Evolutionary conservation across 2,113 vertebrate genomes (phyloP), one percentile per base, ranked within the genome.

Genomic region (Natator depressus): DNA sequence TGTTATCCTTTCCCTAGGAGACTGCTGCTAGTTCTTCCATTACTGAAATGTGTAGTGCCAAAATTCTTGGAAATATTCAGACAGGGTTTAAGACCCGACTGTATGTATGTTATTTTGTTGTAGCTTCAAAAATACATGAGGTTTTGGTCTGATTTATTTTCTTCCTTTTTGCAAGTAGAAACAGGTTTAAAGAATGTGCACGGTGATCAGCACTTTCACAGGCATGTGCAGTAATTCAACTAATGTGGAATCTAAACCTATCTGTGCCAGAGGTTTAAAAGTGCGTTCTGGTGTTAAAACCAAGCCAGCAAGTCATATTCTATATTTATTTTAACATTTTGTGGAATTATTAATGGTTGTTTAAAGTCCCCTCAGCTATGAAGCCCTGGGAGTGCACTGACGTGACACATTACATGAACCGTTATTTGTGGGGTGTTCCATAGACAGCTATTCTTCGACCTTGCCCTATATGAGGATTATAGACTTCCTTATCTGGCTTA

Each of bases 401-500:
- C 50, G 5, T n/a, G 49, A 89, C 0, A 1, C 49, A 84, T 46
- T 29, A 1, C 12, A 62, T 55, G 35, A 31, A 82, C 84, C 38
- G 29, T 54, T 91, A 53, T 86, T 88, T 0, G 0, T 53, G 87
- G 82, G 90, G 50, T 62, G 95, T 97, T 92, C 91, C 57, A 12
- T 3, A 51, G 87, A 87, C 91, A 90, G 82, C 91, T 93, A 85
- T 93, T 94, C 92, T 94, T 84, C 90, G 72, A 92, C 93, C 91
- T 95, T 95, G 90, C 95, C 76, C 90, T 93, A 20, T 62, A 87
- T 24, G 75, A 84, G 84, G 84, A 93, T 91, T 96, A 85, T n/a
- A 93, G 75, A 35, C 79, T 95, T 93, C 95, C 46, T 85, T 95
- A 95, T 96, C 80, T 88, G 85, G 83, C 62, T 95, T 97, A 65